Percentiles rank a stretch among this genome's conserved stretches.
Evolutionary conservation across 1,140 invertebrate species (phyloP).

Genomic region (Nasonia longicornis): DNA sequence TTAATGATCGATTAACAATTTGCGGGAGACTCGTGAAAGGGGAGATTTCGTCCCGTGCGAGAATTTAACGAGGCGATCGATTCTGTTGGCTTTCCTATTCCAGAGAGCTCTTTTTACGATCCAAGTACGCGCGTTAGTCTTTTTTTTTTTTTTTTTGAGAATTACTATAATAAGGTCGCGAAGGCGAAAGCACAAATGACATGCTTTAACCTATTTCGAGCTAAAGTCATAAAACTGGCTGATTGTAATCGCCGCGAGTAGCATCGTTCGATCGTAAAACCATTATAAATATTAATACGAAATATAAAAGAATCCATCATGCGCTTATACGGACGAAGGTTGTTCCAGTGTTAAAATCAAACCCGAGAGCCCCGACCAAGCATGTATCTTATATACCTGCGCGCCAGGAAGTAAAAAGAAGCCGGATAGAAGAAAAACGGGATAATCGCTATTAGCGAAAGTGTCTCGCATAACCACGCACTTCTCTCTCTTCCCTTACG

Average conservation of each 20-base stretch:
- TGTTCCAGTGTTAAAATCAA: too few species aligned
- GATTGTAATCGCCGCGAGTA: not conserved
- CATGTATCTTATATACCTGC: too few species aligned
- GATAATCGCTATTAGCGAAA: not conserved
- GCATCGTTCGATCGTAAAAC: not conserved
- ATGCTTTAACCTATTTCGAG: not conserved
- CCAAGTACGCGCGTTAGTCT: too few species aligned
- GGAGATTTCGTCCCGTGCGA: too few species aligned
- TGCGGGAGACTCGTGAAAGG: too few species aligned
- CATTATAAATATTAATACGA: conserved; percentile 4
- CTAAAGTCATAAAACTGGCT: not conserved
- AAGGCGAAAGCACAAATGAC: not conserved
- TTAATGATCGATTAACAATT: not conserved
- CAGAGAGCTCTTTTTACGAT: too few species aligned
- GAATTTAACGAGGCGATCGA: too few species aligned
- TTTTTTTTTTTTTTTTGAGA: too few species aligned
- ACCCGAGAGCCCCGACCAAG: too few species aligned
- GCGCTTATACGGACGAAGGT: too few species aligned
- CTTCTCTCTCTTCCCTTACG: not conserved
- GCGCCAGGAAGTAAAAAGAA: not conserved
- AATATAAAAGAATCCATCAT: not conserved
- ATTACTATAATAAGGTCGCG: not conserved
- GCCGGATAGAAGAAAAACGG: not conserved
- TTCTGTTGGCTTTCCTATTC: too few species aligned
- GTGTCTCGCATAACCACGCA: not conserved